Conservation (phyloP, 2,113 vertebrate genomes). For the Patagioenas fasciata region DNA sequence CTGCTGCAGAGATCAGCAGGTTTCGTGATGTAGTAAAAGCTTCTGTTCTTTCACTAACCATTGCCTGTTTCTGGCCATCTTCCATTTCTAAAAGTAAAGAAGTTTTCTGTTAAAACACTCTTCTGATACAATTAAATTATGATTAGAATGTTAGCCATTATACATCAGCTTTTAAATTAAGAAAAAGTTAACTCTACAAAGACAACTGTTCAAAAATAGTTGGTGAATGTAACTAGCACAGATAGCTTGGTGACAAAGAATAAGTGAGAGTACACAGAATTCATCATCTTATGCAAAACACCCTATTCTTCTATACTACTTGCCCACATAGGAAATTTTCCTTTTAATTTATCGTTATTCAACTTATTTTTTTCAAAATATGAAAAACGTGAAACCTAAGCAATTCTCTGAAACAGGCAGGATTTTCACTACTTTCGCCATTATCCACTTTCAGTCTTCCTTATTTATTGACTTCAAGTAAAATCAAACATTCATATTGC, state of each 20-base stretch:
- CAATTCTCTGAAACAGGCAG: background rate
- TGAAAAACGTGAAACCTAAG: background rate
- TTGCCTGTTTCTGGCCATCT: conserved; percentile 87
- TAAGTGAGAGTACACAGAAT: background rate
- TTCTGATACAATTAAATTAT: background rate
- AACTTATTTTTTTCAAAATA: background rate
- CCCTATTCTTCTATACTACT: background rate
- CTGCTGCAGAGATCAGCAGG: conserved; percentile 90
- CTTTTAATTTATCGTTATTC: background rate
- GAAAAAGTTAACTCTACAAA: background rate
- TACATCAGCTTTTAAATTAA: background rate
- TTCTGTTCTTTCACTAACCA: conserved; percentile 97
- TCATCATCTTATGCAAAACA: background rate
- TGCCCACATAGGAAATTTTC: background rate
- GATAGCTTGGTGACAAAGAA: background rate
- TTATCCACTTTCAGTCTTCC: background rate
- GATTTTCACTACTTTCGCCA: background rate
- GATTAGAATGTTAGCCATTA: background rate
- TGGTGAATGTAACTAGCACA: background rate
- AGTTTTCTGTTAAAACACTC: background rate
- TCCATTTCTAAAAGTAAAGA: conserved; percentile 80
- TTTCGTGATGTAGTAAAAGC: conserved; percentile 98
- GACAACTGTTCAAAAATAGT: background rate
- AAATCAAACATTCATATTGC: background rate
- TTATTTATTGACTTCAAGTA: background rate